Conservation (phyloP, 2,797 vertebrate species). For the Leptoclinus maculatus region DNA sequence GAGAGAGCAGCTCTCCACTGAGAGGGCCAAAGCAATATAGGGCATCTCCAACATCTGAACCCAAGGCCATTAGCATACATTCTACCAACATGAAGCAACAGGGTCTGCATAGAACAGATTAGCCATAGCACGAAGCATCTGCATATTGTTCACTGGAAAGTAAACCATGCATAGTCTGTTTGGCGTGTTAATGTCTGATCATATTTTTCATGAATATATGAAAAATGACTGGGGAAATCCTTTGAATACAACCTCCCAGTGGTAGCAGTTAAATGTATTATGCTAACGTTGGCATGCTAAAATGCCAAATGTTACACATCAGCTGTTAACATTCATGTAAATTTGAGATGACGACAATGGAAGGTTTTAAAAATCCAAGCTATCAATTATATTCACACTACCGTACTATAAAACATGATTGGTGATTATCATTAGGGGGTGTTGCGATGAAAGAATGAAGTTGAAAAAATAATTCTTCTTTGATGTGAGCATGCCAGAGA, state of each 20-base stretch:
- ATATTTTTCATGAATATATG: slow-evolving; percentile 3
- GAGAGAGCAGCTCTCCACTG: not conserved
- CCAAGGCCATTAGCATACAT: slow-evolving; percentile 9
- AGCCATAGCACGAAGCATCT: slow-evolving; percentile 9
- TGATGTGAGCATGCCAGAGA: not conserved
- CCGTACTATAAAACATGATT: not conserved
- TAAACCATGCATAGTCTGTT: not conserved
- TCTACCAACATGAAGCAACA: not conserved
- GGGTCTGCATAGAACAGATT: slow-evolving; percentile 11
- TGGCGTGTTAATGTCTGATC: not conserved
- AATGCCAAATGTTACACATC: not conserved
- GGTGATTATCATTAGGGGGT: not conserved
- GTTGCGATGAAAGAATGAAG: slow-evolving; percentile 5
- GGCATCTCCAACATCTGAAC: slow-evolving; percentile 18
- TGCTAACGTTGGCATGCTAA: not conserved
- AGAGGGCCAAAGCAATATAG: slow-evolving; percentile 19
- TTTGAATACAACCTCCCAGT: not conserved
- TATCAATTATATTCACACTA: not conserved
- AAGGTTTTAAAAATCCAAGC: not conserved
- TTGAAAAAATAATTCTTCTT: slow-evolving; percentile 15
- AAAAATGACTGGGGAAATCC: not conserved
- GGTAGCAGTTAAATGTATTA: not conserved
- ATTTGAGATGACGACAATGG: not conserved
- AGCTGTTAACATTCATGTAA: not conserved
- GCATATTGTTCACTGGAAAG: slow-evolving; percentile 1